Evolutionary conservation across 2,888 invertebrate genomes (phyloP).

Genomic region (Apamea sordens): DNA sequence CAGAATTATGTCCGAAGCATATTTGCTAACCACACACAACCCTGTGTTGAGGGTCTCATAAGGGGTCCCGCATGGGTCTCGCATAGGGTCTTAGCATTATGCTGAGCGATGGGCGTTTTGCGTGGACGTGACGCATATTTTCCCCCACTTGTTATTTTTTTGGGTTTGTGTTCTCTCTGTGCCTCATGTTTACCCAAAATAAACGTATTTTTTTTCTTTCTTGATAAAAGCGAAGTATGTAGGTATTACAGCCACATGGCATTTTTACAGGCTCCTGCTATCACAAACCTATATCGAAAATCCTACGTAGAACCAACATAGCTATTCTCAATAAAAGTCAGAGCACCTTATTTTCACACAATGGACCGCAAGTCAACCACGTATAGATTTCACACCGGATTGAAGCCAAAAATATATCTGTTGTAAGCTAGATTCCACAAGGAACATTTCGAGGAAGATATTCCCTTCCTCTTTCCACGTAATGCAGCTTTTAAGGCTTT

Average conservation of each 20-base stretch:
- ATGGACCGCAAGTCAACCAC: constrained; percentile 29
- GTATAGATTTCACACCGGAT: constrained; percentile 12
- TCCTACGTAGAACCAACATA: background rate
- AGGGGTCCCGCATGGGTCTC: no score
- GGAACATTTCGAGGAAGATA: background rate
- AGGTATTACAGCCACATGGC: background rate
- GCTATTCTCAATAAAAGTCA: background rate
- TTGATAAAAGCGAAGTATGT: no score
- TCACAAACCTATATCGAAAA: background rate
- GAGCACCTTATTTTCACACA: constrained; percentile 14
- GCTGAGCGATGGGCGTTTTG: no score
- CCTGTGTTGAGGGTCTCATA: no score
- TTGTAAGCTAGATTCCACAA: background rate
- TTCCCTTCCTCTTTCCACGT: background rate
- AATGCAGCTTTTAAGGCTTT: background rate
- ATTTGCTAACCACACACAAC: no score
- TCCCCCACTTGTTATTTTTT: no score
- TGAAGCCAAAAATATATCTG: constrained; percentile 19
- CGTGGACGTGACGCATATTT: no score
- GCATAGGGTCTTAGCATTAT: no score
- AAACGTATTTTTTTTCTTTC: no score
- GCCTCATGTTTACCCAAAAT: no score
- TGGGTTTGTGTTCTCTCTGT: no score
- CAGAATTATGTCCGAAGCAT: background rate
- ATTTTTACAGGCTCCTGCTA: rapidly evolving